Percentiles rank a stretch among this genome's conserved stretches.
Evolutionary conservation across 1,140 invertebrate species (phyloP).

Genomic region (Hyles vespertilio): DNA sequence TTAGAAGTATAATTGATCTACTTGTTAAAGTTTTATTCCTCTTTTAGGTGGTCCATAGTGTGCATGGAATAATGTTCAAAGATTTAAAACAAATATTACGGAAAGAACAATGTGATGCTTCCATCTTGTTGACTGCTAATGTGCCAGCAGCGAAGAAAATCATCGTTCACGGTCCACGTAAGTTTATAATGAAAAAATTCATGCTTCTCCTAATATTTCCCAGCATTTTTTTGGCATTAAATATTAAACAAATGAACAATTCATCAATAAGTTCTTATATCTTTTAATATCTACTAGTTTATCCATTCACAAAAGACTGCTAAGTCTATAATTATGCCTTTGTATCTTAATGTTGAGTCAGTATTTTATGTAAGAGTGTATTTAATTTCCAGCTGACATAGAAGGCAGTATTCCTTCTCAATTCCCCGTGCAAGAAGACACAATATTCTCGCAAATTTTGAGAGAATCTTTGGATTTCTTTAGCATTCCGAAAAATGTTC

Average conservation of each 20-base stretch:
- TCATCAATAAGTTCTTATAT: neutral
- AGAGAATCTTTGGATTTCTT: slow-evolving; percentile 98
- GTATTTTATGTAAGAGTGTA: too few species aligned
- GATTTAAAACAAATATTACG: slow-evolving; percentile 98
- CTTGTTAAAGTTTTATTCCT: neutral
- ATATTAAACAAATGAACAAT: neutral
- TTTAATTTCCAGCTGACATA: slow-evolving; percentile 80
- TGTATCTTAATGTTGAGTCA: too few species aligned
- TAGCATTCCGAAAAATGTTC: slow-evolving; percentile 93
- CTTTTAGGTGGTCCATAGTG: slow-evolving; percentile 91
- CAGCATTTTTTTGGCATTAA: neutral
- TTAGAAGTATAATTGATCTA: too few species aligned
- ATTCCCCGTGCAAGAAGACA: slow-evolving; percentile 99
- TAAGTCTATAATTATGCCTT: too few species aligned
- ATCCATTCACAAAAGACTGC: too few species aligned
- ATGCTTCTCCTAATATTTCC: neutral
- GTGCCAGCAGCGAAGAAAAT: slow-evolving; percentile 99
- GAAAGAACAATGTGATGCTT: slow-evolving; percentile 99
- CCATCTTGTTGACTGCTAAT: slow-evolving; percentile 97
- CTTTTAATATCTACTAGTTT: neutral
- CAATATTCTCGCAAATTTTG: slow-evolving; percentile 96
- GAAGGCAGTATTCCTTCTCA: slow-evolving; percentile 97
- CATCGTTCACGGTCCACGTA: slow-evolving; percentile 93
- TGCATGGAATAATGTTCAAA: slow-evolving; percentile 99
- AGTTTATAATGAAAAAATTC: slow-evolving; percentile 18